Evolutionary conservation across 2,888 invertebrate genomes (phyloP), one percentile per base, ranked within the genome.

Genomic region (Polyploca ridens): DNA sequence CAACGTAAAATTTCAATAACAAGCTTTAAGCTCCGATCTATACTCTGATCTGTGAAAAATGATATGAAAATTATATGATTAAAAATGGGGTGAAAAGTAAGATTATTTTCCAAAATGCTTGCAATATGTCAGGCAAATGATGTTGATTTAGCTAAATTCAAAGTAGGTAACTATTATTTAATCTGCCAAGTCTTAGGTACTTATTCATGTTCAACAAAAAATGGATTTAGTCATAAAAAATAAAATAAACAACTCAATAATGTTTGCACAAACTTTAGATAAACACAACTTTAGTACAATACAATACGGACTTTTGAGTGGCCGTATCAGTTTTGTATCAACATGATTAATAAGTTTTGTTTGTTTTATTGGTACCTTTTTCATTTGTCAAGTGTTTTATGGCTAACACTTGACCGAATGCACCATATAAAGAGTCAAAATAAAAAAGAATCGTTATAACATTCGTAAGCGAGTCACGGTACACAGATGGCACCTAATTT

Each of bases 401-500:
- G 66, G 66, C 64, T 64, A 64, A 68, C 67, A 69, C 69, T 73
- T 70, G 63, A 69, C 70, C 69, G 62, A 46, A 62, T 35, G 41
- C 64, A 73, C 65, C 68, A 70, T 71, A 71, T 68, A 63, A 38
- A 59, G 60, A 69, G 66, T 65, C 67, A 10, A 10, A 19, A 41
- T 61, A 27, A 41, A 61, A 41, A 68, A 75, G 63, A 70, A 68
- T 75, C 68, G 65, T 67, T 68, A 58, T 66, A 66, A 63, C 59
- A 63, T 66, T 76, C 19, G 64, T 38, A 79, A 65, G 63, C 72
- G 49, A 60, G 58, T 57, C 78, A 74, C 72, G 78, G 69, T 13
- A 35, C 62, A 68, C 76, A 76, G 71, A 71, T 73, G 76, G 62
- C 68, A 75, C 73, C 76, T 71, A 75, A 79, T 79, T 79, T 69